Base-by-base conservation (phyloP, 2,797 vertebrate species). In the Lophius americanus region DNA sequence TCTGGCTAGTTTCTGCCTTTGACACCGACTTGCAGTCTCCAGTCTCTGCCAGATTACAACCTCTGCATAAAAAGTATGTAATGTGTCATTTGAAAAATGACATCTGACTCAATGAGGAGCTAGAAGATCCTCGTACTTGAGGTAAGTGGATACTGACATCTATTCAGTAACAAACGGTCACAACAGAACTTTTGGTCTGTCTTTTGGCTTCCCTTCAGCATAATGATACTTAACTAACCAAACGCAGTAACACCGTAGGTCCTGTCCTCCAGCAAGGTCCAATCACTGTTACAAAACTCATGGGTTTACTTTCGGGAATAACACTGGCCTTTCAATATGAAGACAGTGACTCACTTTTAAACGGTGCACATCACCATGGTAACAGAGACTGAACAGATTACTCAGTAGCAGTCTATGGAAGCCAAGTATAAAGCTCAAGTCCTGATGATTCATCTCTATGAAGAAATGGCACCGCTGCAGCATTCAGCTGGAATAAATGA, bases 301-400 rank as follows among this genome's bases (percentile, higher is more conserved):
- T 23, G 23, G 23, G 23, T 23, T 23, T 23, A 23, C 23, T 23
- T 38, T 8, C 0, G 9, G 33, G 60, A 50, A 49, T 62, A 61
- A 51, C 73, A 72, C 66, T 51, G 13, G 57, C 36, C 65, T 61
- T 64, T 76, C 43, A 41, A 37, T 68, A 41, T 9, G 46, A 59
- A 2, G 37, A 12, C 0, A 38, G 13, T 90, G 83, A 88, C 67
- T 88, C 80, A 80, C 50, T 55, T 78, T 61, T 51, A 65, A 73
- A 73, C 68, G 66, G 78, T 60, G 66, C 51, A 51, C 36, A 37
- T 84, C 49, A 0, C 85, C 77, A 84, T 85, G 76, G 83, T 50
- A 79, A 87, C 85, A 4, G 58, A 46, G 60, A 51, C 73, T 43
- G 70, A 50, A 59, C 59, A 70, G 75, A 66, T 67, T 33, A 64